Evolutionary conservation across 1,140 invertebrate species (phyloP).

Genomic region (Drosophila micromelanica): DNA sequence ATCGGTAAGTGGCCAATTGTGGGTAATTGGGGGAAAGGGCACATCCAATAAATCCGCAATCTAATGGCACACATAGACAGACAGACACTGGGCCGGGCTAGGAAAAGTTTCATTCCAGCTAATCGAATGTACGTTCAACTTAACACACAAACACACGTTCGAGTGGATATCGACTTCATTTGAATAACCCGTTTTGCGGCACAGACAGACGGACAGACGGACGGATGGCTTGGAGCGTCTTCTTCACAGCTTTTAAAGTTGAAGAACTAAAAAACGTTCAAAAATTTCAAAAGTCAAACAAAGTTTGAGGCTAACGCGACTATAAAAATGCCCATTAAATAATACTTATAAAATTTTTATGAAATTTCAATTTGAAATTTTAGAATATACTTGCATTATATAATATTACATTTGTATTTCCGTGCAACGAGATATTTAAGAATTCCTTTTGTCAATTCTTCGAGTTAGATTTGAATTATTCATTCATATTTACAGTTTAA

Average conservation of each 20-base stretch:
- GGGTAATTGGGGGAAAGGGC: slow-evolving; percentile 2
- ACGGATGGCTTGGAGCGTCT: slow-evolving; percentile 48
- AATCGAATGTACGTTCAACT: slow-evolving; percentile 62
- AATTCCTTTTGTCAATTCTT: too few relatives aligned
- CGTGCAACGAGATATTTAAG: too few relatives aligned
- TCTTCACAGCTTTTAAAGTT: slow-evolving; percentile 50
- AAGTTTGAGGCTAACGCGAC: neutral
- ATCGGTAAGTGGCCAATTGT: slow-evolving; percentile 86
- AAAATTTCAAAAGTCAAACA: slow-evolving; percentile 63
- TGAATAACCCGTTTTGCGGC: slow-evolving; percentile 75
- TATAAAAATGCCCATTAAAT: slow-evolving; percentile 20
- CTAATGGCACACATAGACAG: slow-evolving; percentile 27
- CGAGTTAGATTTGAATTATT: too few relatives aligned
- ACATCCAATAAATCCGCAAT: neutral
- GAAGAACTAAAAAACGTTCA: slow-evolving; percentile 62
- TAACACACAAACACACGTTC: slow-evolving; percentile 44
- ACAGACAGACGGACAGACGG: slow-evolving; percentile 30
- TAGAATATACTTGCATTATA: too few relatives aligned
- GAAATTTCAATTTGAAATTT: too few relatives aligned
- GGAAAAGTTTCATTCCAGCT: slow-evolving; percentile 68
- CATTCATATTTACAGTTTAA: neutral
- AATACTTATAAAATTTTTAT: too few relatives aligned
- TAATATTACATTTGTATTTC: too few relatives aligned
- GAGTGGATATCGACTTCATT: slow-evolving; percentile 59
- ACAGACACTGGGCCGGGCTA: slow-evolving; percentile 19